Conservation (phyloP, 2,113 vertebrate genomes). For the Pelobates fuscus region DNA sequence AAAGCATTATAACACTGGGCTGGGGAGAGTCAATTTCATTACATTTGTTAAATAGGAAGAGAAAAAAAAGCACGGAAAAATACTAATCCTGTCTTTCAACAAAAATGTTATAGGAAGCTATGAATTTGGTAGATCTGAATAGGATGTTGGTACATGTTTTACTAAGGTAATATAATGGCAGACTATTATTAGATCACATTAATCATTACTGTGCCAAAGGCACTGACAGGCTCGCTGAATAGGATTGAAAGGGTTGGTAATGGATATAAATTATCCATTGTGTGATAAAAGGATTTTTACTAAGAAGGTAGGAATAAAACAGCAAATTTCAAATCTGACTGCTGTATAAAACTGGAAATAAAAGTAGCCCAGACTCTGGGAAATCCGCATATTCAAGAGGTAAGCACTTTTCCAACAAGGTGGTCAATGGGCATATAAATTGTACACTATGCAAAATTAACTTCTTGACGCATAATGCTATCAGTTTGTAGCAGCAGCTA, state of each 20-base stretch:
- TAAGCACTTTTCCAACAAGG: conserved; percentile 74
- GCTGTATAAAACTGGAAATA: conserved; percentile 89
- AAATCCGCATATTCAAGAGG: conserved; percentile 77
- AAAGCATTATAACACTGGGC: conserved; percentile 49
- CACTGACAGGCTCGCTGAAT: conserved; percentile 99
- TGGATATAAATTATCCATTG: conserved; percentile 99
- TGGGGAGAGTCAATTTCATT: conserved; percentile 79
- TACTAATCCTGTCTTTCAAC: conserved; percentile 96
- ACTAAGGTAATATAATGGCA: conserved; percentile 99
- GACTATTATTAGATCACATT: conserved; percentile 99
- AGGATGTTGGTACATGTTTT: conserved; percentile 99
- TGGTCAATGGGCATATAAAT: conserved; percentile 68
- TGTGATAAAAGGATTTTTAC: conserved; percentile 99
- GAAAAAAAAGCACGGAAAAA: conserved; percentile 85
- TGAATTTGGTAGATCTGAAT: conserved; percentile 98
- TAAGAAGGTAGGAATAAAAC: conserved; percentile 99
- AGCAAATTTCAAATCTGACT: conserved; percentile 92
- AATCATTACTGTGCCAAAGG: conserved; percentile 99
- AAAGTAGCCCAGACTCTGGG: conserved; percentile 78
- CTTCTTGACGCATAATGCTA: conserved; percentile 66
- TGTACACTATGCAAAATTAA: conserved; percentile 71
- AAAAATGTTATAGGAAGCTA: conserved; percentile 98
- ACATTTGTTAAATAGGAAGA: conserved; percentile 72
- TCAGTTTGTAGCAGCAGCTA: conserved; percentile 64
- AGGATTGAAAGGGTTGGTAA: conserved; percentile 99